A percentile compares a stretch with the other conserved stretches of the same genome.
Evolutionary conservation across 2,797 vertebrate species (phyloP).

Genomic region (Orestias chungarensis): DNA sequence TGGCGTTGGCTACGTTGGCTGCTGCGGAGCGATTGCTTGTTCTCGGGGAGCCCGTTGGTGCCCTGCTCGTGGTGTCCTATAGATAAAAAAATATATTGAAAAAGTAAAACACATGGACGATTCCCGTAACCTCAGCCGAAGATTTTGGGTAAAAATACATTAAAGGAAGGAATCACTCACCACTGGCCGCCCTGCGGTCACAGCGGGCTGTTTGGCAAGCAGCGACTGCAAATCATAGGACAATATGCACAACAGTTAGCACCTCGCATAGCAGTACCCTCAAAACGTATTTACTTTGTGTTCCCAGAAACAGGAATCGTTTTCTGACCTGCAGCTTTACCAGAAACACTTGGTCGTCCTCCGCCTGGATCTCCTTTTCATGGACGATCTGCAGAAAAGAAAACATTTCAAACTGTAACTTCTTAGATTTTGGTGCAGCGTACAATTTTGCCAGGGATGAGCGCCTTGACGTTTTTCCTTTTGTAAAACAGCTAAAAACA

Average conservation of each 20-base stretch:
- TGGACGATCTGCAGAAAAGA: constrained; percentile 90
- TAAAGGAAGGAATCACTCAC: constrained; percentile 60
- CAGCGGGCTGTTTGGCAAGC: constrained; percentile 93
- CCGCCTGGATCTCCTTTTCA: constrained; percentile 97
- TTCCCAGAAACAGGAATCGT: constrained; percentile 12
- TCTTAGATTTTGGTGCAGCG: neutral
- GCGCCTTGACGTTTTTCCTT: neutral
- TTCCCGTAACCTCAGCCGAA: constrained; percentile 17
- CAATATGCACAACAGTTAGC: constrained; percentile 45
- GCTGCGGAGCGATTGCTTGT: constrained; percentile 94
- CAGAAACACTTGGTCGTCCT: constrained; percentile 99
- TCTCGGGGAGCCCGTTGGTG: constrained; percentile 93
- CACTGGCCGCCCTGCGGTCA: constrained; percentile 88
- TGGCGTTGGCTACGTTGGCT: constrained; percentile 94
- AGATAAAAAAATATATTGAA: constrained; percentile 15
- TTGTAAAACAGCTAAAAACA: neutral
- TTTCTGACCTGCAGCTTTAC: constrained; percentile 93
- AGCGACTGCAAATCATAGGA: constrained; percentile 84
- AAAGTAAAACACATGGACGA: constrained; percentile 14
- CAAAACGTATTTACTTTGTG: constrained; percentile 24
- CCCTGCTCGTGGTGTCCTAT: constrained; percentile 92
- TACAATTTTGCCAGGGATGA: neutral
- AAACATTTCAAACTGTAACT: neutral
- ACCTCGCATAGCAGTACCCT: constrained; percentile 33
- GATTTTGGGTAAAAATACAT: neutral